Conservation (phyloP, 2,113 vertebrate species). For the Protobothrops mucrosquamatus region DNA sequence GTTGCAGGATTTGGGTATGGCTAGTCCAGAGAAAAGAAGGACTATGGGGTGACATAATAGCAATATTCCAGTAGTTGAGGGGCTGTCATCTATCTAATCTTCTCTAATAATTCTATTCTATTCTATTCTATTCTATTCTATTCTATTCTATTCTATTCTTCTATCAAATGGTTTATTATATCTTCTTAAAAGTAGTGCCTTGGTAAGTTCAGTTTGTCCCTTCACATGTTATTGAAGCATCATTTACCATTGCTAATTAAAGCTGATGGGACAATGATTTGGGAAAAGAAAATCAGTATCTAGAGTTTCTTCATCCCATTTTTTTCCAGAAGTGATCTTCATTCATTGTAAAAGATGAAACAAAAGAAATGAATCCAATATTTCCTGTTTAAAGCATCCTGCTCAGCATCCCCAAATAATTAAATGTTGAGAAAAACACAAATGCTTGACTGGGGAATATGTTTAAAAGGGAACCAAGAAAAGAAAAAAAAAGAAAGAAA, state of each 20-base stretch:
- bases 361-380: background rate
- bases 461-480: conserved; percentile 44
- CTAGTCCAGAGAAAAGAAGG: too few species aligned
- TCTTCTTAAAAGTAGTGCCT: background rate
- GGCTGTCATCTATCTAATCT: too few species aligned
- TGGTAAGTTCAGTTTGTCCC: background rate
- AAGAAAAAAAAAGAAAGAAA: background rate
- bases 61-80: too few species aligned
- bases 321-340: background rate
- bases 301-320: background rate
- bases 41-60: too few species aligned
- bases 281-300: background rate
- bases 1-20: too few species aligned
- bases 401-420: conserved; percentile 6
- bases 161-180: background rate
- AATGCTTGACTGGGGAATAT: conserved; percentile 48
- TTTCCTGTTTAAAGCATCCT: conserved; percentile 42
- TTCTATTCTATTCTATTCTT: background rate
- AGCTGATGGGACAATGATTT: background rate
- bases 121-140: too few species aligned
- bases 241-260: background rate
- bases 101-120: too few species aligned
- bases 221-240: background rate
- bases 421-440: conserved; percentile 29
- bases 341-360: background rate